phyloP scores from a whole-genome alignment of 2,113 vertebrate genomes.

The Nettapus auritus region DNA sequence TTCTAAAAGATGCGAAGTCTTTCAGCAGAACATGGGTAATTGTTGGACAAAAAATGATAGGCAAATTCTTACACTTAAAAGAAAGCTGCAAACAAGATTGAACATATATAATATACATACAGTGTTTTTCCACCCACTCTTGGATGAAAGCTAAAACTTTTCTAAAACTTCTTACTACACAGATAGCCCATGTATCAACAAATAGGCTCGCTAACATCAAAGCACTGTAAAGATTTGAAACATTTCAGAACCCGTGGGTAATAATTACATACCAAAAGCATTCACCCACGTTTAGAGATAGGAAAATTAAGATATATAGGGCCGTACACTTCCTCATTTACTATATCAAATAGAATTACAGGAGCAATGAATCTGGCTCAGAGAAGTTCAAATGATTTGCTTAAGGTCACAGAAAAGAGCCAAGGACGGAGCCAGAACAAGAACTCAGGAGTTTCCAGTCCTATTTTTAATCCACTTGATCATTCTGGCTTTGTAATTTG shows the following conservation, averaged over 20 bases:
- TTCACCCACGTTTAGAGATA: constrained; percentile 39
- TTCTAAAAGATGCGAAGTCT: background rate
- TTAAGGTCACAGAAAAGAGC: constrained; percentile 48
- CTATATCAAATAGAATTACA: constrained; percentile 32
- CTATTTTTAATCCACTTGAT: constrained; percentile 17
- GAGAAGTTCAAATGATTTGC: constrained; percentile 29
- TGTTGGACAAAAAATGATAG: background rate
- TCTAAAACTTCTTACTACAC: background rate
- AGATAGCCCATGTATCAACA: constrained; percentile 29
- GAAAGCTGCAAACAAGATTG: constrained; percentile 48
- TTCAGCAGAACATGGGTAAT: background rate
- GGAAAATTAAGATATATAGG: constrained; percentile 47
- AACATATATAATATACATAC: background rate
- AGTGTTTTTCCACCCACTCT: constrained; percentile 1
- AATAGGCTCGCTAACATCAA: constrained; percentile 41
- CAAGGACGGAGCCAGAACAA: background rate
- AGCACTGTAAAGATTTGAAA: constrained; percentile 23
- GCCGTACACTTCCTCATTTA: constrained; percentile 37
- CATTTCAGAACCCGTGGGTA: constrained; percentile 33
- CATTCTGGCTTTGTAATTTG: background rate
- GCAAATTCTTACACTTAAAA: constrained; percentile 44
- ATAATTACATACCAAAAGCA: constrained; percentile 31
- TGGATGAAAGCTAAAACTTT: constrained; percentile 16
- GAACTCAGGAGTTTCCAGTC: constrained; percentile 22
- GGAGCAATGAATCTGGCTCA: constrained; percentile 15